These are phyloP conservation scores for Ochropacha duplaris DNA, from an alignment of 2,888 invertebrate species.

Conservation along the genomic window DNA sequence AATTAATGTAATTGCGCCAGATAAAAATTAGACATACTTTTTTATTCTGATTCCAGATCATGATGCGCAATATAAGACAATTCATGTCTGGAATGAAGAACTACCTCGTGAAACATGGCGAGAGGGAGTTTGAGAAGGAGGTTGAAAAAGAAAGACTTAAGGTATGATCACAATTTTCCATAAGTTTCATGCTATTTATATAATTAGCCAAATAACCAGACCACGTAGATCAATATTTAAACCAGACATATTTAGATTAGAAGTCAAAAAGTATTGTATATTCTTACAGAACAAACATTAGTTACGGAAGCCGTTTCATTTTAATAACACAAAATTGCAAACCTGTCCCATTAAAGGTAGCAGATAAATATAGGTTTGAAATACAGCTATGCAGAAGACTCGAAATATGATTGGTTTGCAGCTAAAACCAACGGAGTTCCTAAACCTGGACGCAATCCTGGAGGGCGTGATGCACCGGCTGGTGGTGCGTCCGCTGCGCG, in stretches of 20 bases:
- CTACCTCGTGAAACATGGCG: conserved; percentile 97
- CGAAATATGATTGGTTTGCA: conserved; percentile 43
- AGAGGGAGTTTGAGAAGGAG: conserved; percentile 94
- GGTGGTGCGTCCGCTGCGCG: conserved; percentile 92
- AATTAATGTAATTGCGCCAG: too few relatives aligned
- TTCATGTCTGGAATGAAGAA: conserved; percentile 99
- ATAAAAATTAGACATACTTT: too few relatives aligned
- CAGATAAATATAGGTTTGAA: too few relatives aligned
- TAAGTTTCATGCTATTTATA: not conserved
- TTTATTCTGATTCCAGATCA: conserved; percentile 76
- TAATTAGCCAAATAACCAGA: not conserved
- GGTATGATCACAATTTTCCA: conserved; percentile 63
- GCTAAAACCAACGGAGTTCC: conserved; percentile 94
- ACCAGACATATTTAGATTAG: not conserved
- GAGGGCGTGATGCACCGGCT: conserved; percentile 97
- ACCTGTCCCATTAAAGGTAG: too few relatives aligned
- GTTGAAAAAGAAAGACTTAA: conserved; percentile 93
- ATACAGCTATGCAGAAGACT: too few relatives aligned
- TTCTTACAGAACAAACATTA: too few relatives aligned
- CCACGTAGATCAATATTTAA: not conserved
- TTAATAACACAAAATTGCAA: too few relatives aligned
- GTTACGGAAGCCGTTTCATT: too few relatives aligned
- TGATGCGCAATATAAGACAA: conserved; percentile 95
- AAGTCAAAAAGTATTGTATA: too few relatives aligned
- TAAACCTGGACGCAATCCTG: conserved; percentile 97